Evolutionary conservation across 2,113 vertebrate genomes (phyloP).

Genomic region (Hippocampus guttulatus): DNA sequence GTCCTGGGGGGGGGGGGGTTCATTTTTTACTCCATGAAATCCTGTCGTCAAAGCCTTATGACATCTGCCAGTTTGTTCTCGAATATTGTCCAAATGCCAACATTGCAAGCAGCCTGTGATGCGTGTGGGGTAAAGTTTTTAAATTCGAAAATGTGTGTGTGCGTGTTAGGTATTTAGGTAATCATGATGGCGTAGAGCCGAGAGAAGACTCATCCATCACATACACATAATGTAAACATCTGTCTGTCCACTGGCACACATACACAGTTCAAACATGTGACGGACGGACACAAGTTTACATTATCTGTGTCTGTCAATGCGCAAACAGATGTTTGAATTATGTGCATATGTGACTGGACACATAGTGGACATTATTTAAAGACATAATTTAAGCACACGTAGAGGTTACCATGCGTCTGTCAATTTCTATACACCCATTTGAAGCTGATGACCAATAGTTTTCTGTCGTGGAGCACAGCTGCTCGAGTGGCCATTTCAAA

Average conservation of each 20-base stretch:
- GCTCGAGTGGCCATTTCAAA: too few relatives aligned
- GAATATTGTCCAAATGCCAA: constrained; percentile 66
- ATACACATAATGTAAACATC: background rate
- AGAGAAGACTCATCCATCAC: background rate
- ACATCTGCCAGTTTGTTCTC: constrained; percentile 69
- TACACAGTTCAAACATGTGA: background rate
- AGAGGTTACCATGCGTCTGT: too few relatives aligned
- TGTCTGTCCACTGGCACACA: background rate
- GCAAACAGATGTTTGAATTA: too few relatives aligned
- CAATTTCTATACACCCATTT: too few relatives aligned
- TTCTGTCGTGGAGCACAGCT: too few relatives aligned
- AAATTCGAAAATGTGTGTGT: constrained; percentile 43
- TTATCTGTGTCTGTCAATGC: too few relatives aligned
- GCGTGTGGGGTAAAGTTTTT: constrained; percentile 44
- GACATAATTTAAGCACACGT: too few relatives aligned
- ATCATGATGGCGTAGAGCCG: background rate
- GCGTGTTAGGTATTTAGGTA: constrained; percentile 3
- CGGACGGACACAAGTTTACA: too few relatives aligned
- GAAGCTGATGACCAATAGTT: too few relatives aligned
- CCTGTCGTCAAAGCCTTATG: constrained; percentile 66
- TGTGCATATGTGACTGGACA: too few relatives aligned
- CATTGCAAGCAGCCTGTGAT: constrained; percentile 49
- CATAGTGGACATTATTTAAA: too few relatives aligned
- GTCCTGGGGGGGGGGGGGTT: too few relatives aligned
- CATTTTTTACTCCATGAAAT: constrained; percentile 39